phyloP scores from a whole-genome alignment of 1,140 invertebrate genomes.

The Argopecten irradians region DNA sequence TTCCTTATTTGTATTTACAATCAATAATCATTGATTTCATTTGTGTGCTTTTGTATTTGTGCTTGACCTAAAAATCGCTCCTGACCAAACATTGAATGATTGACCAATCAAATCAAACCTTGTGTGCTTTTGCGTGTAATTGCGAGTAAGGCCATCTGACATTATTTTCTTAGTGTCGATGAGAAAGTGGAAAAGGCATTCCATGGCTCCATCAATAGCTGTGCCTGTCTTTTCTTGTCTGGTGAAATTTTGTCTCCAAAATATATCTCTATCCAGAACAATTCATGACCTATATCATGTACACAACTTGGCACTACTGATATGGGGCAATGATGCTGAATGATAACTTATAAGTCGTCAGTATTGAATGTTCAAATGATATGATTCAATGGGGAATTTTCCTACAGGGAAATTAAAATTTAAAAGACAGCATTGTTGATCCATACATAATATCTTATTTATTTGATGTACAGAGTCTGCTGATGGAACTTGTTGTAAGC shows the following conservation, averaged over 20 bases:
- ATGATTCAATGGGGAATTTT: too few relatives aligned
- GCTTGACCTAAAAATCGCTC: not conserved
- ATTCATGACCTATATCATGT: not conserved
- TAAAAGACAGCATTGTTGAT: too few relatives aligned
- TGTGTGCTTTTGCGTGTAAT: not conserved
- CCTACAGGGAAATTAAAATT: too few relatives aligned
- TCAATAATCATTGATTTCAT: conserved; percentile 11
- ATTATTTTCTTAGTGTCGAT: not conserved
- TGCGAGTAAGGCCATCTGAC: not conserved
- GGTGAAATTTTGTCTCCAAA: not conserved
- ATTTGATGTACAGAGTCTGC: too few relatives aligned
- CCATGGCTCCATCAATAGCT: not conserved
- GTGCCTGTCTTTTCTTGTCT: not conserved
- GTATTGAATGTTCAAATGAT: too few relatives aligned
- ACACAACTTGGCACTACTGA: too few relatives aligned
- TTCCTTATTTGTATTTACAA: conserved; percentile 8
- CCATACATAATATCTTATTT: too few relatives aligned
- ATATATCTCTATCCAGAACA: not conserved
- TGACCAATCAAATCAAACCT: conserved; percentile 5
- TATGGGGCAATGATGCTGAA: too few relatives aligned
- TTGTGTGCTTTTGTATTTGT: not conserved
- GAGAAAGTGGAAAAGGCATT: not conserved
- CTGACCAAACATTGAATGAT: not conserved
- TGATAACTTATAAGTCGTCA: too few relatives aligned
- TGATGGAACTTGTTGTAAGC: too few relatives aligned